Evolutionary conservation across 1,140 invertebrate species (phyloP).

Genomic region (Drosophila paulistorum): DNA sequence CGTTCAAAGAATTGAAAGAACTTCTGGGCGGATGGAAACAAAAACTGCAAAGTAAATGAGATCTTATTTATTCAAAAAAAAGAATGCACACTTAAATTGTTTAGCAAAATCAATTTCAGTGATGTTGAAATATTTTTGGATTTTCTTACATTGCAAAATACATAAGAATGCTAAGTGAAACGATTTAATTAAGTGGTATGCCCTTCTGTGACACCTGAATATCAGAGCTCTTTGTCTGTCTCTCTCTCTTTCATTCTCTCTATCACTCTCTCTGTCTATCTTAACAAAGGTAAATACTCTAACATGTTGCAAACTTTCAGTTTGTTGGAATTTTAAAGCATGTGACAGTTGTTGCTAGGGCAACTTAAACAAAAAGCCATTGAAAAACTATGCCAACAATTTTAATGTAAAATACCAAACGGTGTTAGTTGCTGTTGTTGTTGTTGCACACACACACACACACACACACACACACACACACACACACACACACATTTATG

Average conservation of each 20-base stretch:
- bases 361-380: conserved; percentile 28
- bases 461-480: too few relatives aligned
- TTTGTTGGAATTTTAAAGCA: conserved; percentile 45
- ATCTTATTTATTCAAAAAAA: too few relatives aligned
- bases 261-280: background rate
- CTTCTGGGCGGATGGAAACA: too few relatives aligned
- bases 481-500: conserved; percentile 5
- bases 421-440: conserved; percentile 34
- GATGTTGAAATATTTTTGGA: too few relatives aligned
- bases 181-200: conserved; percentile 8
- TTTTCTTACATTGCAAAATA: background rate
- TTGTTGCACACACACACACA: conserved; percentile 10
- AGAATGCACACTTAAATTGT: too few relatives aligned
- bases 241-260: background rate
- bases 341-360: conserved; percentile 46
- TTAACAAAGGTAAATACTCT: background rate
- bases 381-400: conserved; percentile 75
- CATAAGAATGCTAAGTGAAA: background rate
- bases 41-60: too few relatives aligned
- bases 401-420: conserved; percentile 73
- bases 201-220: background rate
- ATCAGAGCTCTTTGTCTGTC: background rate
- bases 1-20: too few relatives aligned
- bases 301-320: conserved; percentile 16
- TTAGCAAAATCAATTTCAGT: too few relatives aligned